Evolutionary conservation across 2,113 vertebrate genomes (phyloP), one percentile per base, ranked within the genome.

Genomic region (Galemys pyrenaicus): DNA sequence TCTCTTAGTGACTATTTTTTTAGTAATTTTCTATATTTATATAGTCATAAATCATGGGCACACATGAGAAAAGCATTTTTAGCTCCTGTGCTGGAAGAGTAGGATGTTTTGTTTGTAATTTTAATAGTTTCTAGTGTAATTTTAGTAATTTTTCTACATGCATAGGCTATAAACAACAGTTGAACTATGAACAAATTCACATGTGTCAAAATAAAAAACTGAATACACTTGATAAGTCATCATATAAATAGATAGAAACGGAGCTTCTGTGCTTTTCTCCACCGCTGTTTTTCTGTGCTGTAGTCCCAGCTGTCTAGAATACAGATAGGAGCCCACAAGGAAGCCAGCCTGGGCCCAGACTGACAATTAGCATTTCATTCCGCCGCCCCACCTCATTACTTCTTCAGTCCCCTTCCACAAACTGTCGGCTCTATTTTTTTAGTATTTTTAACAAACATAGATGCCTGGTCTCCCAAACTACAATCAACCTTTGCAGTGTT

Each of bases 31-130:
- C 41, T 68, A 19, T 46, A 8, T 49, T 8, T 49, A 37, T 71
- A 2, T 24, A 71, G 19, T 39, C 32, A 32, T 35, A 70, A 68
- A 22, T 88, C 35, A 0, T 46, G 22, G 49, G 35, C n/a, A 64
- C 65, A 70, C 49, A 11, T 28, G 13, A 74, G 22, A 65, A 44
- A 82, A 89, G 68, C 46, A 5, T 56, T 32, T 71, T 12, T 24
- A 68, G 30, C 11, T 24, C 10, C 54, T 56, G 3, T 51, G 35
- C 91, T 64, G 80, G 4, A 28, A 7, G 46, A 80, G 11, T 83
- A 39, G 20, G 56, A 20, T 89, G 94, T 81, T 35, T 78, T 83
- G 88, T 91, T 78, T 41, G 17, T 54, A 54, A 54, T 74, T 74
- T 65, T 54, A 44, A 4, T 75, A 51, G 82, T 54, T 54, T 54